A percentile compares a stretch with the other conserved stretches of the same genome.
Evolutionary conservation across 1,140 invertebrate genomes (phyloP).

Genomic region (roundworm (Caenorhabditis elegans)): DNA sequence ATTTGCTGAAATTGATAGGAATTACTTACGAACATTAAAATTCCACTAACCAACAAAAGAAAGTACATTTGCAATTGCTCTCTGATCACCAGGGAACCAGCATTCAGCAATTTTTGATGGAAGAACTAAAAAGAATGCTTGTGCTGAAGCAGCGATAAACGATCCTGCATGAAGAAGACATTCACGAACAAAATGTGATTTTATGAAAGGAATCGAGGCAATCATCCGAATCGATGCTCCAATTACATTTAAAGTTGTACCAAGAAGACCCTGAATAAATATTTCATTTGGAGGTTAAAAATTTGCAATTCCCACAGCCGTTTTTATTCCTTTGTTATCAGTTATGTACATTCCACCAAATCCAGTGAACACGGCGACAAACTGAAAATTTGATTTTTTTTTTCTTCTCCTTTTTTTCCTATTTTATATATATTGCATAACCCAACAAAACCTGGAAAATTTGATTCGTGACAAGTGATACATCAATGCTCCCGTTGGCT

Average conservation of each 20-base stretch:
- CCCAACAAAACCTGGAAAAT: conserved; percentile 59
- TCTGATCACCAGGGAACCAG: conserved; percentile 62
- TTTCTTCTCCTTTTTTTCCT: neutral
- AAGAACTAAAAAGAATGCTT: conserved; percentile 63
- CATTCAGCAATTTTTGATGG: conserved; percentile 64
- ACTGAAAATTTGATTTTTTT: conserved; percentile 50
- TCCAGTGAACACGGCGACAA: conserved; percentile 60
- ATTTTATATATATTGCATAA: neutral
- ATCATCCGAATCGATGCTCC: conserved; percentile 59
- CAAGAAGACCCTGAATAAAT: conserved; percentile 54
- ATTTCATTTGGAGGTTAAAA: neutral
- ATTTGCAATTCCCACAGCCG: conserved; percentile 50
- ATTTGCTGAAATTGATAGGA: conserved; percentile 56
- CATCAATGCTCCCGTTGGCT: conserved; percentile 44
- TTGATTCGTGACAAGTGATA: conserved; percentile 56
- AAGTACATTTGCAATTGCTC: conserved; percentile 61
- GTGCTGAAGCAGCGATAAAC: conserved; percentile 57
- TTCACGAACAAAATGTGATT: conserved; percentile 38
- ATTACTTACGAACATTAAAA: conserved; percentile 20
- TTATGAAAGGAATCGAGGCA: conserved; percentile 57
- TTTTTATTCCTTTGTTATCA: conserved; percentile 60
- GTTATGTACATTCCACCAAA: conserved; percentile 64
- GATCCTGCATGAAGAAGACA: conserved; percentile 59
- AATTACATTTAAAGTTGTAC: conserved; percentile 52
- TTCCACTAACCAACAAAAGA: conserved; percentile 53